Evolutionary conservation across 2,113 vertebrate species (phyloP).

Genomic region (Puntigrus tetrazona): DNA sequence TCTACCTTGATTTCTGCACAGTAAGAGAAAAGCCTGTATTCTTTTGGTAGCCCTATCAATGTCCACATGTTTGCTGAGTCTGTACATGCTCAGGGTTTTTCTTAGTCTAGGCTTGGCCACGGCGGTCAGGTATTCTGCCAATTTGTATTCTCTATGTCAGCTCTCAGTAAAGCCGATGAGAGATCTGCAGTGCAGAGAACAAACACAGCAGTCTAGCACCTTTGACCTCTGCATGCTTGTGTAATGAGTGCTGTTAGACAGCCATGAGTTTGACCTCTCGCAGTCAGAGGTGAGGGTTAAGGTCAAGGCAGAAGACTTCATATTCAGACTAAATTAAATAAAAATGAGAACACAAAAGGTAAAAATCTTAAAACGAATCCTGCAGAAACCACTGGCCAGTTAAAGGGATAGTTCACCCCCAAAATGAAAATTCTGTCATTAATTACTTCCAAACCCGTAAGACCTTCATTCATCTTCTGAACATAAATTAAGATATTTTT

Average conservation of each 20-base stretch:
- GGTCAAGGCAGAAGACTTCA: not conserved
- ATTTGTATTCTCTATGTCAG: conserved; percentile 2
- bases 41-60: not conserved
- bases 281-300: conserved; percentile 18
- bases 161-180: not conserved
- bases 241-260: conserved; percentile 48
- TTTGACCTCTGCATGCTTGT: conserved; percentile 46
- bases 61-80: conserved; percentile 22
- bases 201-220: conserved; percentile 25
- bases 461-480: too few species aligned
- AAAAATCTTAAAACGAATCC: too few species aligned
- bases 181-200: not conserved
- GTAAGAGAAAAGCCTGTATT: not conserved
- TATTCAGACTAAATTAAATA: not conserved
- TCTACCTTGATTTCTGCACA: not conserved
- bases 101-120: not conserved
- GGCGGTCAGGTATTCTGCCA: not conserved
- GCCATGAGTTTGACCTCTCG: conserved; percentile 43
- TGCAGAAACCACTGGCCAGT: not conserved
- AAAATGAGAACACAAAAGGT: too few species aligned
- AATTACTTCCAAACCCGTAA: too few species aligned
- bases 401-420: too few species aligned
- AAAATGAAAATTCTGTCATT: too few species aligned
- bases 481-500: too few species aligned
- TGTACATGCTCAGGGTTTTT: conserved; percentile 7